Percentiles rank a stretch among this genome's conserved stretches.
Evolutionary conservation across 2,888 invertebrate species (phyloP).

Genomic region (Tholera decimalis): DNA sequence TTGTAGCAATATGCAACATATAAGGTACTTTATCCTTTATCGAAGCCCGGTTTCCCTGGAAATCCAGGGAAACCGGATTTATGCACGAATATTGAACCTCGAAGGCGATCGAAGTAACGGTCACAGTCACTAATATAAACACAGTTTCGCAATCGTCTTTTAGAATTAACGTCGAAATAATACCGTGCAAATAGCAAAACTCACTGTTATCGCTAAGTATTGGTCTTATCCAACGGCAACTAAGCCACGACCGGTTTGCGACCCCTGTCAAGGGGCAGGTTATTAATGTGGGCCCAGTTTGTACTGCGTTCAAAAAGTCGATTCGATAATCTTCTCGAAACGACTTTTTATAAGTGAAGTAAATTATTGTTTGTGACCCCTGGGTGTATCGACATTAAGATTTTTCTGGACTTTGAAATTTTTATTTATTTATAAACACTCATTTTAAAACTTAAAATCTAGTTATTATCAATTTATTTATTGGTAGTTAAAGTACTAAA

Average conservation of each 20-base stretch:
- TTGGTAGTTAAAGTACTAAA: too few relatives aligned
- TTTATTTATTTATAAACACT: not conserved
- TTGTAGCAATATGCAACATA: too few relatives aligned
- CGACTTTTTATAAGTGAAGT: slow-evolving; percentile 41
- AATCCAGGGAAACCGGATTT: too few relatives aligned
- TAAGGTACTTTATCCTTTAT: too few relatives aligned
- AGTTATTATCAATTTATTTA: too few relatives aligned
- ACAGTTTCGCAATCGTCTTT: not conserved
- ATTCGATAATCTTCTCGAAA: too few relatives aligned
- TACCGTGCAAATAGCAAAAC: slow-evolving; percentile 11
- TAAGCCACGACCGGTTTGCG: slow-evolving; percentile 21
- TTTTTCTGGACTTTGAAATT: not conserved
- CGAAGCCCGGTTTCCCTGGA: too few relatives aligned
- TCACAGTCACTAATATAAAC: not conserved
- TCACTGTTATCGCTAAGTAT: slow-evolving; percentile 34
- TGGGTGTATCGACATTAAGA: not conserved
- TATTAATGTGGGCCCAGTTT: slow-evolving; percentile 48
- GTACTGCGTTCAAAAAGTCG: slow-evolving; percentile 31
- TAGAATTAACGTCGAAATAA: too few relatives aligned
- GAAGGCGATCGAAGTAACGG: too few relatives aligned
- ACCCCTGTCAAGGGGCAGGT: slow-evolving; percentile 53
- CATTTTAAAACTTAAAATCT: not conserved
- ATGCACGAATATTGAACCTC: too few relatives aligned
- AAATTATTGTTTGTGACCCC: slow-evolving; percentile 43
- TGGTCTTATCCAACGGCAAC: slow-evolving; percentile 15